phyloP scores from a whole-genome alignment of 2,113 vertebrate species.

The Chrysemys picta region DNA sequence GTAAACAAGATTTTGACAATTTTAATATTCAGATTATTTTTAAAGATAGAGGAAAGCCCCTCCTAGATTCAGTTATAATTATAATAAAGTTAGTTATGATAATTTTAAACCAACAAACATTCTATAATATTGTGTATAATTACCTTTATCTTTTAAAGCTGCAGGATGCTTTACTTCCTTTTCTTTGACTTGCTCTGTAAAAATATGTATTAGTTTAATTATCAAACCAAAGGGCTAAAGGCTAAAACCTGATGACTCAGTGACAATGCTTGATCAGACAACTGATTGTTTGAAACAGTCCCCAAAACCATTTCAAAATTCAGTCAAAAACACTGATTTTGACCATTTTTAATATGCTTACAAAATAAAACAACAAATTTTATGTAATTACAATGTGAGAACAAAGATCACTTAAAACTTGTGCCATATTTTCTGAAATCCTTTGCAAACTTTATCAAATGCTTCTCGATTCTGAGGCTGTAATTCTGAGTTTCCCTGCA shows the following conservation, averaged over 20 bases:
- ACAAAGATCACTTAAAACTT: neutral
- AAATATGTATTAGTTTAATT: neutral
- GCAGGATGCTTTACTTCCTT: slow-evolving; percentile 54
- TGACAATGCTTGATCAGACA: neutral
- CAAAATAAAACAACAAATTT: neutral
- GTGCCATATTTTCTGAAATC: neutral
- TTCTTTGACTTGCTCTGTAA: slow-evolving; percentile 46
- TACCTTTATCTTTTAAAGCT: slow-evolving; percentile 60
- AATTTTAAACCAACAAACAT: neutral
- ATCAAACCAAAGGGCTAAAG: neutral
- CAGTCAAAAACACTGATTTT: neutral
- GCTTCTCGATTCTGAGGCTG: neutral
- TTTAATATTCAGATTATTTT: neutral
- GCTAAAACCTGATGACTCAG: neutral
- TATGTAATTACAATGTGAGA: neutral
- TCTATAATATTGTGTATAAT: neutral
- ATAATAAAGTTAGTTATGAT: neutral
- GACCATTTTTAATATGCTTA: neutral
- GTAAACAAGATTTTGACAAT: neutral
- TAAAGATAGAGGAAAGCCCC: neutral
- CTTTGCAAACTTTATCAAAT: neutral
- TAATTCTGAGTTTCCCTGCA: neutral
- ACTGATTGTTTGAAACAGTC: neutral
- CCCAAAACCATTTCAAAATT: neutral
- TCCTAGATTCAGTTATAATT: neutral